phyloP scores from a whole-genome alignment of 2,888 invertebrate genomes.

The Drosophila setosimentum region DNA sequence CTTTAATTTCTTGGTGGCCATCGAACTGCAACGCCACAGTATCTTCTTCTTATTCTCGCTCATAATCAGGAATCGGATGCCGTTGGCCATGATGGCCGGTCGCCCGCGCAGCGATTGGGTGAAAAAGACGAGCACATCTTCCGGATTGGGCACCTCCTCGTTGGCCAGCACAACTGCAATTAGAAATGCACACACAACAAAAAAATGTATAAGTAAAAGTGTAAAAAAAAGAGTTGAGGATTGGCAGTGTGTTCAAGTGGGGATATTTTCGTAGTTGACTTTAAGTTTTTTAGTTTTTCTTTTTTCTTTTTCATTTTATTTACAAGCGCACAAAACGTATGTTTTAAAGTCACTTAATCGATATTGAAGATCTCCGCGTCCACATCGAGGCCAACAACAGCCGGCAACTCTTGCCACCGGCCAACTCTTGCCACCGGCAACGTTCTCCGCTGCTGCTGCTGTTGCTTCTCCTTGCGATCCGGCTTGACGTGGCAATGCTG shows the following conservation, averaged over 20 bases:
- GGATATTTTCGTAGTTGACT: slow-evolving; percentile 8
- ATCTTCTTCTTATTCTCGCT: slow-evolving; percentile 85
- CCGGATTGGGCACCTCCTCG: slow-evolving; percentile 82
- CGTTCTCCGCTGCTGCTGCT: neutral
- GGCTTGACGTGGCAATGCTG: slow-evolving; percentile 82
- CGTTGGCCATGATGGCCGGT: slow-evolving; percentile 85
- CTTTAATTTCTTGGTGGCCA: slow-evolving; percentile 85
- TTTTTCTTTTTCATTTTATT: slow-evolving; percentile 50
- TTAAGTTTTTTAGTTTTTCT: slow-evolving; percentile 5
- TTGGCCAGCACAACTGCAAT: slow-evolving; percentile 83
- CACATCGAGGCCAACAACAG: slow-evolving; percentile 24
- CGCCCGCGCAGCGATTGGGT: slow-evolving; percentile 85
- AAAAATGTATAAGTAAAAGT: slow-evolving; percentile 19
- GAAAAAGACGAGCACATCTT: slow-evolving; percentile 84
- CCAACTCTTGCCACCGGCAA: neutral
- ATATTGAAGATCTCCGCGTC: slow-evolving; percentile 49
- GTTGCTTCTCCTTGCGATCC: slow-evolving; percentile 57
- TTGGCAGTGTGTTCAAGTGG: slow-evolving; percentile 27
- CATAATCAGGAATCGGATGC: slow-evolving; percentile 85
- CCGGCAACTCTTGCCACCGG: slow-evolving; percentile 11
- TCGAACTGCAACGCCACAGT: slow-evolving; percentile 85
- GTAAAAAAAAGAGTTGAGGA: slow-evolving; percentile 1
- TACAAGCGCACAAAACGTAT: slow-evolving; percentile 39
- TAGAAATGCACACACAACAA: slow-evolving; percentile 4
- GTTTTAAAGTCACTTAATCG: slow-evolving; percentile 49